Evolutionary conservation across 2,797 vertebrate species (phyloP), one percentile per base, ranked within the genome.

Genomic region (Phoxinus dragarum): DNA sequence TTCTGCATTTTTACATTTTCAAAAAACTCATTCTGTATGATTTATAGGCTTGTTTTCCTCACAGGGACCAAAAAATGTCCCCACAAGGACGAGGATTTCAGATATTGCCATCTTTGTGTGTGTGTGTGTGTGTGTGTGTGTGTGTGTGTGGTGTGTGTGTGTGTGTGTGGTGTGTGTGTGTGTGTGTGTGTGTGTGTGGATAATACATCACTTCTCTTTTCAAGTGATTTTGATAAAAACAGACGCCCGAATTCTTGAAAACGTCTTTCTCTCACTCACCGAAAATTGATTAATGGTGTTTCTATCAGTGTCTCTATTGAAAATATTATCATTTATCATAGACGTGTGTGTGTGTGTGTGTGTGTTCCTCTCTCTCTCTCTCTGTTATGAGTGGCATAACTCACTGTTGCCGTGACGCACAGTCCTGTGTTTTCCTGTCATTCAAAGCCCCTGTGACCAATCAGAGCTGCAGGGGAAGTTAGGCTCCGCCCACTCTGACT

Each of bases 311-410:
- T 71, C 61, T 67, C 47, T 80, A 16, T 59, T 56, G 59, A 78
- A 82, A 19, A 68, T 69, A 82, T 86, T 44, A 34, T 68, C 47
- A 56, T 81, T 54, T 49, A 11, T 78, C 74, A 61, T 23, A 72
- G 44, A 82, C 19, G 23, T 82, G 68, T 81, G 89, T 91, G 88
- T 89, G 59, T 86, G 85, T 88, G 84, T 81, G 31, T 87, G 79
- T 81, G 54, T 77, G 89, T 42, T 17, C 47, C 85, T 68, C 59
- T 82, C 84, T 88, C 67, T 88, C 67, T 87, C 52, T 82, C 87
- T 92, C 91, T 89, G 90, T 95, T 94, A 96, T 96, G 95, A 96
- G 94, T 89, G 93, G 93, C 91, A 96, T 96, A 95, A 96, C 94
- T 96, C 95, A 96, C 90, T 86, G 34, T 90, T 91, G 90, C 92